Evolutionary conservation across 2,888 invertebrate genomes (phyloP), one percentile per base, ranked within the genome.

Genomic region (Ptilodon capucinus): DNA sequence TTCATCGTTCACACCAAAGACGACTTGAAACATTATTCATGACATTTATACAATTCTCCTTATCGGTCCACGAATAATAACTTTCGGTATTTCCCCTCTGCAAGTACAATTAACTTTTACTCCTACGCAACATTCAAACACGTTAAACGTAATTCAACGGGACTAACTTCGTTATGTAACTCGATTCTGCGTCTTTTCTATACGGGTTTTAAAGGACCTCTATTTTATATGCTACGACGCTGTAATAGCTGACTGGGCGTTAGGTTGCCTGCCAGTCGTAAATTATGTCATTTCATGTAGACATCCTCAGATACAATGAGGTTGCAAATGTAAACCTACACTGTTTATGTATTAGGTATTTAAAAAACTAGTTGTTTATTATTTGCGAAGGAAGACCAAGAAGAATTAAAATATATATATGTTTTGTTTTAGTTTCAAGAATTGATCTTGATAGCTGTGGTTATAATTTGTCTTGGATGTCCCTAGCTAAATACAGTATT

Each of bases 281-380:
- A 62, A 54, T 62, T 47, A 47, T 49, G 18, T 40, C 39, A 28
- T 38, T 18, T 43, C 38, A 34, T 46, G 13, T 30, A 25, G 14
- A 13, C 18, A n/a, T 38, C 18, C 36, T 11, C 11, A 28, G 39
- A 39, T 38, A 44, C 14, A 35, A 38, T 13, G 23, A 34, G 5
- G 17, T 18, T 41, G 19, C 35, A 16, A 40, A 35, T 11, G 17
- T 35, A 35, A 35, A 14, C 14, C 32, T 32, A 8, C 17, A 9
- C 11, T 35, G 17, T 35, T 3, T 17, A 17, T 16, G 17, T 35
- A 35, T 35, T 17, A n/a, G n/a, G n/a, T n/a, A 9, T n/a, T 34
- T 4, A 30, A 34, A 17, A 7, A 1, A 32, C 5, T 32, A 32
- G 32, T 32, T 32, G n/a, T 28, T n/a, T n/a, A 28, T 28, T 28